These are phyloP conservation scores for Adoxophyes honmai DNA, from an alignment of 1,140 invertebrate genomes.

Conservation along the genomic window DNA sequence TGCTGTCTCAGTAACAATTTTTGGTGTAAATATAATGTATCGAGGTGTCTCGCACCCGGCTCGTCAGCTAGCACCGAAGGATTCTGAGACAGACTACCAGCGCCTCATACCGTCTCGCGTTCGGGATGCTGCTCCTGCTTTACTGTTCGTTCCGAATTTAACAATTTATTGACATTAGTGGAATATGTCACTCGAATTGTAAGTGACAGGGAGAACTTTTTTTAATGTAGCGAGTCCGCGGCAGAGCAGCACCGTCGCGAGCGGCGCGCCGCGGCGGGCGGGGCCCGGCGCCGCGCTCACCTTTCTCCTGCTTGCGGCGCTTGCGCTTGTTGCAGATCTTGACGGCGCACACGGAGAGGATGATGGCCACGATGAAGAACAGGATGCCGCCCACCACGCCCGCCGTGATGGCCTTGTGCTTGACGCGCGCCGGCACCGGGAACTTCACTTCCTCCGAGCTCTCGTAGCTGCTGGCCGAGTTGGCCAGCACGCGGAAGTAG, in stretches of 20 bases:
- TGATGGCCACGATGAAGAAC: slow-evolving; percentile 97
- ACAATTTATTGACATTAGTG: too few relatives aligned
- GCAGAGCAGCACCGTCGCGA: slow-evolving; percentile 12
- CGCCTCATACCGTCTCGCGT: too few relatives aligned
- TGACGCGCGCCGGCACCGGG: slow-evolving; percentile 90
- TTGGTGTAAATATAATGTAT: too few relatives aligned
- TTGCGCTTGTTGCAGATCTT: slow-evolving; percentile 98
- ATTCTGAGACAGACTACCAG: too few relatives aligned
- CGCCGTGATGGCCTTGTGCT: slow-evolving; percentile 95
- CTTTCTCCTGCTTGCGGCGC: slow-evolving; percentile 97
- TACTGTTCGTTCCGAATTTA: too few relatives aligned
- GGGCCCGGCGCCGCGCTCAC: slow-evolving; percentile 79
- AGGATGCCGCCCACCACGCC: slow-evolving; percentile 95
- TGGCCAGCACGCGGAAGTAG: slow-evolving; percentile 92
- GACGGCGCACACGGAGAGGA: slow-evolving; percentile 95
- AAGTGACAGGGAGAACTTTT: too few relatives aligned
- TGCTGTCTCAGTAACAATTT: neutral
- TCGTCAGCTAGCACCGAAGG: too few relatives aligned
- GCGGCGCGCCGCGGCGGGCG: slow-evolving; percentile 21
- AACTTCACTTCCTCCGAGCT: slow-evolving; percentile 91
- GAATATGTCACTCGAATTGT: too few relatives aligned
- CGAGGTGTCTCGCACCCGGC: too few relatives aligned
- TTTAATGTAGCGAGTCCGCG: too few relatives aligned
- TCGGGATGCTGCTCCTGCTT: too few relatives aligned
- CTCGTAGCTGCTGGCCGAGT: slow-evolving; percentile 89